phyloP scores from a whole-genome alignment of 2,797 vertebrate species.

The Buceros bicornis region DNA sequence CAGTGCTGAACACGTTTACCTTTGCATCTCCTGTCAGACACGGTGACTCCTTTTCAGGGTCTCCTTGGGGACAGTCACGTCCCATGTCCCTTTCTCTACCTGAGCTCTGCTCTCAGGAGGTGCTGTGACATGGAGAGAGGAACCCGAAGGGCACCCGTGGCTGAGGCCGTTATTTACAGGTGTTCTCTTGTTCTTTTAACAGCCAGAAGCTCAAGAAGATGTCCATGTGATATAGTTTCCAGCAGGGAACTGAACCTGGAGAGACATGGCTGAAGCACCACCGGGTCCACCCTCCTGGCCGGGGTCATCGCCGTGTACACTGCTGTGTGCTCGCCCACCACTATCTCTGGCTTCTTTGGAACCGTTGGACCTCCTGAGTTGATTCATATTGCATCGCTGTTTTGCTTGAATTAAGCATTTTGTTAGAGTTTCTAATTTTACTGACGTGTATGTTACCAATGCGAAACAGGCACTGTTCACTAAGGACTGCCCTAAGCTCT shows the following conservation, averaged over 20 bases:
- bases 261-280: not conserved
- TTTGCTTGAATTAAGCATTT: conserved; percentile 76
- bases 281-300: not conserved
- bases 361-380: conserved; percentile 26
- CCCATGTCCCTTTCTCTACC: not conserved
- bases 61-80: not conserved
- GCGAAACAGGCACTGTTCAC: not conserved
- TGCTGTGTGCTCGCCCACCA: not conserved
- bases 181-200: not conserved
- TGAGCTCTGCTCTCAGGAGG: not conserved
- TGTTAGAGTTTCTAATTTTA: conserved; percentile 38
- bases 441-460: not conserved
- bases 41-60: not conserved
- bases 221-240: not conserved
- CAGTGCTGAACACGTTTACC: not conserved
- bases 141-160: not conserved
- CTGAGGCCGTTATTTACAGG: not conserved
- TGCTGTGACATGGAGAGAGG: not conserved
- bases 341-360: conserved; percentile 21
- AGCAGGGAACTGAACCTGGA: conserved; percentile 9
- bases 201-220: conserved; percentile 66
- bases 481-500: not conserved
- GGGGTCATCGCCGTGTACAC: not conserved
- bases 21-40: not conserved
- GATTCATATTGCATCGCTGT: conserved; percentile 78